Conservation (phyloP, 2,797 vertebrate genomes). For the Tapera naevia region DNA sequence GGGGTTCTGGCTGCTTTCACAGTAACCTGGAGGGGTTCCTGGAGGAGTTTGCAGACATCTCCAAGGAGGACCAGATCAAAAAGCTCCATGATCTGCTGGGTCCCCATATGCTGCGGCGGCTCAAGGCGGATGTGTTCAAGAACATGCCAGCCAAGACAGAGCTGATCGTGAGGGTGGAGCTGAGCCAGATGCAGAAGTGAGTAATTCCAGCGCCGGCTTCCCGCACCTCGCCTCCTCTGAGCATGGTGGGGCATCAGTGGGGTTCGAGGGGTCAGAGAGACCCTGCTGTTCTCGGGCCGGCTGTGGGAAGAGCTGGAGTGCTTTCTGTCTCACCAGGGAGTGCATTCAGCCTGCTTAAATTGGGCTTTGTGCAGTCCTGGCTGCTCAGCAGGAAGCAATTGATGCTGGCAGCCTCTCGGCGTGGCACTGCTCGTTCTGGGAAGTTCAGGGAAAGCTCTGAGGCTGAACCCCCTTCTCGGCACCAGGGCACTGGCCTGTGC, state of each 20-base stretch:
- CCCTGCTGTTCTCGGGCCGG: background rate
- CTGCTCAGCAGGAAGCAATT: background rate
- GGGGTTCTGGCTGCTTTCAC: slow-evolving; percentile 32
- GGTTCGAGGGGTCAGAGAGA: background rate
- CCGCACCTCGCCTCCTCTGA: background rate
- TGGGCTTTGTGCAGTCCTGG: background rate
- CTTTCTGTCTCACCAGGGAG: background rate
- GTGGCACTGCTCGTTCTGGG: background rate
- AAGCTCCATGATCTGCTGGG: slow-evolving; percentile 95
- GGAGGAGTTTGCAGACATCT: slow-evolving; percentile 98
- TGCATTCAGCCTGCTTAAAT: fast-evolving
- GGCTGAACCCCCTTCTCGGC: background rate
- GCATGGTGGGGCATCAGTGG: fast-evolving
- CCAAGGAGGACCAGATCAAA: slow-evolving; percentile 99
- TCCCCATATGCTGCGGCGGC: slow-evolving; percentile 94
- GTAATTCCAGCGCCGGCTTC: background rate
- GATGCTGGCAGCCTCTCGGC: background rate
- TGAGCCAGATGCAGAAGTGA: slow-evolving; percentile 99
- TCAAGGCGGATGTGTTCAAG: slow-evolving; percentile 97
- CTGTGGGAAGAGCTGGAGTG: background rate
- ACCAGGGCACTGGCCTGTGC: background rate
- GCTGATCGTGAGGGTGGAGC: slow-evolving; percentile 94
- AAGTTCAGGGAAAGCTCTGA: fast-evolving
- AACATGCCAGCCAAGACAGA: slow-evolving; percentile 99
- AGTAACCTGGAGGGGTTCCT: slow-evolving; percentile 98